Evolutionary conservation across 2,888 invertebrate genomes (phyloP).

Genomic region (Agrotis clavis): DNA sequence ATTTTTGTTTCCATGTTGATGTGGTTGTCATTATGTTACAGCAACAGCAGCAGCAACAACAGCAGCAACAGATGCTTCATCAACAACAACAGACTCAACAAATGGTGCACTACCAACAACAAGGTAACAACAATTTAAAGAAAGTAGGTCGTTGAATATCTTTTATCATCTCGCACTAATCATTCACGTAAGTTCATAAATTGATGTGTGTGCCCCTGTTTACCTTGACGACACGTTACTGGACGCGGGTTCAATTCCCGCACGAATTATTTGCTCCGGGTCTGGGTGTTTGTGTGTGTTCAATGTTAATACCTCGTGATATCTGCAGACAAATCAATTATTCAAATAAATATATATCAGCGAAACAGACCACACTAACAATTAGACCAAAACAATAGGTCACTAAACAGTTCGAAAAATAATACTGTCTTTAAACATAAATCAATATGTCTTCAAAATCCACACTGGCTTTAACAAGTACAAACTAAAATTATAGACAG

Average conservation of each 20-base stretch:
- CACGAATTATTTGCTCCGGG: not conserved
- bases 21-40: constrained; percentile 60
- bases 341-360: too few species aligned
- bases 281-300: constrained; percentile 15
- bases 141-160: not conserved
- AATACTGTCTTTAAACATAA: too few species aligned
- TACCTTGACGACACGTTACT: not conserved
- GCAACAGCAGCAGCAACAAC: constrained; percentile 81
- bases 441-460: too few species aligned
- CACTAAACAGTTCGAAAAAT: too few species aligned
- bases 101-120: constrained; percentile 84
- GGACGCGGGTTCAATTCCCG: constrained; percentile 6
- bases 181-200: constrained; percentile 16
- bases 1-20: constrained; percentile 1
- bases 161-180: constrained; percentile 7
- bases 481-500: too few species aligned
- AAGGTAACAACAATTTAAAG: constrained; percentile 68
- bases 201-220: constrained; percentile 5
- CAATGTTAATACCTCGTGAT: too few species aligned
- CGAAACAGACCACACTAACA: not conserved
- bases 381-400: too few species aligned
- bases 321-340: too few species aligned
- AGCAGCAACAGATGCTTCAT: constrained; percentile 77
- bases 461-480: too few species aligned
- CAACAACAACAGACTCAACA: constrained; percentile 88